Base-by-base conservation (phyloP, 1,140 invertebrate species). In the Choristoneura fumiferana region DNA sequence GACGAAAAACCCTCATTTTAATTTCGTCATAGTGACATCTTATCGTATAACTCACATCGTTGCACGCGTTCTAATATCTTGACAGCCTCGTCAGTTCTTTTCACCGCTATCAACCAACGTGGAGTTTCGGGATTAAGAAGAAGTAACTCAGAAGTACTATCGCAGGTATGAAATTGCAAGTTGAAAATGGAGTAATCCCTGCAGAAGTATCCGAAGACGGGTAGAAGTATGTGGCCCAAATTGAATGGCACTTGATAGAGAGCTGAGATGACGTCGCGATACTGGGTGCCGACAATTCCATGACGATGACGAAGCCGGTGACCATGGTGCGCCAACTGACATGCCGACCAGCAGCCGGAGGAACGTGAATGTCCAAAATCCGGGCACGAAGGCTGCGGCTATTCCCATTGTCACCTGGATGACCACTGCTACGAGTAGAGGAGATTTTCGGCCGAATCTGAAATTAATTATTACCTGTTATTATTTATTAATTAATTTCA, bases 41-140 rank as follows among this genome's bases (percentile, higher is more conserved):
- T 56, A 56, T 56, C 17, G 54, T 36, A 22, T 8, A n/a, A 59
- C 85, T 78, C 67, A 90, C 89, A 84, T 57, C 78, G 89, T 90
- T 1, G 93, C 93, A 93, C 91, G 56, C 84, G 86, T 64, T 91
- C 78, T 12, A 94, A 77, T 12, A 93, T 82, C 10, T 69, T 67
- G 35, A 92, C 86, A 0, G 93, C 92, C 65, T 93, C 89, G 8
- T 92, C 89, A 13, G 92, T 90, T 60, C 90, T 89, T 2, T 92
- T 91, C 14, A 91, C 82, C 4, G 92, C 90, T 35, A 93, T 77
- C 17, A 94, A 87, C 94, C 94, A 95, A 59, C 94, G 83, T 2
- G 93, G 93, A 17, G 93, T 93, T 76, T 94, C 93, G 94, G 92
- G 69, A 94, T 81, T 15, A 94, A 85, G 89, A 92, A 92, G 65